Conservation (phyloP, 2,888 invertebrate species). For the Hypselothyrea guttata region DNA sequence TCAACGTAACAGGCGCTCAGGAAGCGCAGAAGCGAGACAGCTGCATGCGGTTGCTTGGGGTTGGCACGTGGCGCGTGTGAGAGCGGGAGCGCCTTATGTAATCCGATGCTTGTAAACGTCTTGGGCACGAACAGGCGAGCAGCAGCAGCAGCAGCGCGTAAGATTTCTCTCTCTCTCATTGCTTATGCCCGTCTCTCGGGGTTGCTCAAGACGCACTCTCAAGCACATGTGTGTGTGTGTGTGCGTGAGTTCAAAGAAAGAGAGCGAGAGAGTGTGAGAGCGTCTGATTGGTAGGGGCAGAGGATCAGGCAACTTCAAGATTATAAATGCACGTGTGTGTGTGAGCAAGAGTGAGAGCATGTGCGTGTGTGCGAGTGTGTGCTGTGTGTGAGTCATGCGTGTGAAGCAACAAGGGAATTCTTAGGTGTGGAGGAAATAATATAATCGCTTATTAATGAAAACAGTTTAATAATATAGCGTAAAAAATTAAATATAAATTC, state of each 20-base stretch:
- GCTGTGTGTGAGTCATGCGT: constrained; percentile 7
- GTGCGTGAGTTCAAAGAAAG: background rate
- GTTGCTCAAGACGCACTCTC: constrained; percentile 5
- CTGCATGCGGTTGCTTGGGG: constrained; percentile 4
- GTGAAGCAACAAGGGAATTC: constrained; percentile 1
- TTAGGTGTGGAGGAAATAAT: no score
- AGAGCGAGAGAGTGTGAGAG: no score
- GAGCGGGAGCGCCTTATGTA: constrained; percentile 22
- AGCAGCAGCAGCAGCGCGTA: constrained; percentile 12
- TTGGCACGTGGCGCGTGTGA: constrained; percentile 49
- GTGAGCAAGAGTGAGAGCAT: background rate
- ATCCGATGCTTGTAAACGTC: constrained; percentile 64
- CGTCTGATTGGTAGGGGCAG: no score
- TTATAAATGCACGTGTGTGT: background rate
- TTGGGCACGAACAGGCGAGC: constrained; percentile 42
- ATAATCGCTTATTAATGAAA: no score
- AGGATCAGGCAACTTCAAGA: background rate
- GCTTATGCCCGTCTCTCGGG: constrained; percentile 12
- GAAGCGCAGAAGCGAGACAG: constrained; percentile 10
- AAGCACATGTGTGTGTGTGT: background rate
- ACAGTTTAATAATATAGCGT: no score
- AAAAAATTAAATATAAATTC: no score
- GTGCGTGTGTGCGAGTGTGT: no score
- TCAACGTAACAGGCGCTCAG: constrained; percentile 56
- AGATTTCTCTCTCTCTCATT: background rate